These are phyloP conservation scores for Iphiclides podalirius DNA, from an alignment of 2,888 invertebrate genomes.

Conservation along the genomic window DNA sequence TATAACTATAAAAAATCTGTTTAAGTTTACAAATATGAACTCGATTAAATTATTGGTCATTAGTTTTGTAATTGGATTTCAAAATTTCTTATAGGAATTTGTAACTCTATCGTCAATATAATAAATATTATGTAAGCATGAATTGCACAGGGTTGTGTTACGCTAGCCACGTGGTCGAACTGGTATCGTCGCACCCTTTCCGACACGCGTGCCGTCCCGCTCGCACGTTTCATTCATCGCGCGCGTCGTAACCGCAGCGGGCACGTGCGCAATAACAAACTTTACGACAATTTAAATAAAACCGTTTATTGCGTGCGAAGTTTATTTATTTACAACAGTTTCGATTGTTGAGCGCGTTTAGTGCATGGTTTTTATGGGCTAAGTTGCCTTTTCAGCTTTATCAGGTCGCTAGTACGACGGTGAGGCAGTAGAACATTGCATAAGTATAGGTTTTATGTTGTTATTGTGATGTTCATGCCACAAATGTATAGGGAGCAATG, in stretches of 20 bases:
- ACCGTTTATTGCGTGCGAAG: constrained; percentile 70
- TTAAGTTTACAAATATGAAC: too few relatives aligned
- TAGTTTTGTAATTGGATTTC: too few relatives aligned
- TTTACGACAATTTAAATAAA: constrained; percentile 72
- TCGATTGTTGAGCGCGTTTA: constrained; percentile 70
- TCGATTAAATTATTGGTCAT: too few relatives aligned
- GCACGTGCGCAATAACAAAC: constrained; percentile 73
- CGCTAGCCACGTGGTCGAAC: constrained; percentile 72
- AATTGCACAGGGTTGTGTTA: constrained; percentile 63
- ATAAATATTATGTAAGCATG: constrained; percentile 32
- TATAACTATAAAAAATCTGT: too few relatives aligned
- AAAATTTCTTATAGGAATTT: constrained; percentile 13
- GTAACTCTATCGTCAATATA: not conserved
- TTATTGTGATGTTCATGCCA: constrained; percentile 77
- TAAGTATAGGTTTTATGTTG: constrained; percentile 79
- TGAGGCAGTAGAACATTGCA: constrained; percentile 78
- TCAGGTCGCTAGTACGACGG: constrained; percentile 76
- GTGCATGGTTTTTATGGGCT: constrained; percentile 80
- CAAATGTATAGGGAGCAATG: constrained; percentile 72
- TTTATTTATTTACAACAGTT: constrained; percentile 75
- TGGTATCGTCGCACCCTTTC: constrained; percentile 55
- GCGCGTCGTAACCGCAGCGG: constrained; percentile 66
- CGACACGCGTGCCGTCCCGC: constrained; percentile 45
- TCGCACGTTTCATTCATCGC: constrained; percentile 70
- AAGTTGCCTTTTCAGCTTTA: constrained; percentile 81